A percentile compares a stretch with the other conserved stretches of the same genome.
Evolutionary conservation across 2,888 invertebrate genomes (phyloP).

Genomic region (Xestoiulus laeticollis): DNA sequence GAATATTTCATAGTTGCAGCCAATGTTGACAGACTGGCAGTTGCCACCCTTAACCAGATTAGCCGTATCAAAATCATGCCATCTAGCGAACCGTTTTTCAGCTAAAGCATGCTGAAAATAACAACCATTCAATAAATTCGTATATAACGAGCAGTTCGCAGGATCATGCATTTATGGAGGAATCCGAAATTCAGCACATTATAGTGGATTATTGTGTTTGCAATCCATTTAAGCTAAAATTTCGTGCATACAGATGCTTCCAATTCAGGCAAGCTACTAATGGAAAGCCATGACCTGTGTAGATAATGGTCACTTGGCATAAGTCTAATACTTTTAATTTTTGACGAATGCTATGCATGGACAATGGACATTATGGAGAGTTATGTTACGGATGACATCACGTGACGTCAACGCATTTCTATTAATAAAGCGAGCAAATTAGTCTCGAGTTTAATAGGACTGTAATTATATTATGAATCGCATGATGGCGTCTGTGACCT

Average conservation of each 20-base stretch:
- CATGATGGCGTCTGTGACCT: neutral
- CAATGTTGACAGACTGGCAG: neutral
- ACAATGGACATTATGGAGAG: neutral
- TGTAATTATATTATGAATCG: too few species aligned
- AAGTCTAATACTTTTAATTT: too few species aligned
- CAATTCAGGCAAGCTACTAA: neutral
- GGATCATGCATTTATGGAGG: neutral
- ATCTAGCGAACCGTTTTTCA: neutral
- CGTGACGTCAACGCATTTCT: too few species aligned
- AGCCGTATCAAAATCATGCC: neutral
- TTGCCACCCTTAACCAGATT: neutral
- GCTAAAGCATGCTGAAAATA: neutral
- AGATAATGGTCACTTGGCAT: too few species aligned
- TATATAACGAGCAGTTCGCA: neutral
- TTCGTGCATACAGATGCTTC: neutral
- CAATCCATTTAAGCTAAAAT: too few species aligned
- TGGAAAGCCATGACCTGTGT: too few species aligned
- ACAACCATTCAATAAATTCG: neutral
- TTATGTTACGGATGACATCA: too few species aligned
- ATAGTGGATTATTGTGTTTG: neutral
- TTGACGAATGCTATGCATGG: too few species aligned
- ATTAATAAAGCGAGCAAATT: too few species aligned
- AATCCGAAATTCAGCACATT: neutral
- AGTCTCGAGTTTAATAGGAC: too few species aligned
- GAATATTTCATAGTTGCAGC: constrained; percentile 15